A percentile compares a stretch with the other conserved stretches of the same genome.
These are phyloP conservation scores for Medauroidea extradentata DNA, from an alignment of 1,140 invertebrate genomes.

Conservation along the genomic window DNA sequence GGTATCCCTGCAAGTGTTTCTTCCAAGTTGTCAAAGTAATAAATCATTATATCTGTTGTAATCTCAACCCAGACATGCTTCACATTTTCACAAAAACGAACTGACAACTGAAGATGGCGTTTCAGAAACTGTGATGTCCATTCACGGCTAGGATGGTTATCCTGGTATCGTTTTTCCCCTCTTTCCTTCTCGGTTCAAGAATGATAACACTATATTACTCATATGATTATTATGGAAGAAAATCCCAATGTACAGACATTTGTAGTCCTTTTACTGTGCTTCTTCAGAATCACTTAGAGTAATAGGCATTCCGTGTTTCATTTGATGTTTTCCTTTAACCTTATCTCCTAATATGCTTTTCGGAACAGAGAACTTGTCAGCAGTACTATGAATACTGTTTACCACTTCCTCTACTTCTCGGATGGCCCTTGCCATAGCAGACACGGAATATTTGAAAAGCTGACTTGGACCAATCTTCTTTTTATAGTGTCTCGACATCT, in stretches of 20 bases:
- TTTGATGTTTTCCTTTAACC: too few species aligned
- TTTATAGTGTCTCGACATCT: too few species aligned
- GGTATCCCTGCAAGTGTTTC: constrained; percentile 30
- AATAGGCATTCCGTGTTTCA: too few species aligned
- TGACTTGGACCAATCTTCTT: too few species aligned
- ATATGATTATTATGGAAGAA: constrained; percentile 23
- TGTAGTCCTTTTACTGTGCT: neutral
- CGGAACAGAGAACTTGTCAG: too few species aligned
- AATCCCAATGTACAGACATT: constrained; percentile 27
- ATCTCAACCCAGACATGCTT: constrained; percentile 28
- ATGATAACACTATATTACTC: constrained; percentile 27
- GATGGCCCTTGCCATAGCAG: too few species aligned
- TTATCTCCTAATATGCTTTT: too few species aligned
- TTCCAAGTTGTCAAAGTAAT: constrained; percentile 29
- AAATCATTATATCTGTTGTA: constrained; percentile 20
- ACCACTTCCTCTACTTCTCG: too few species aligned
- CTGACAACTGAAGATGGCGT: constrained; percentile 19
- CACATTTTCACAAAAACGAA: constrained; percentile 29
- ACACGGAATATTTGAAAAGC: too few species aligned
- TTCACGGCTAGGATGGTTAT: constrained; percentile 32
- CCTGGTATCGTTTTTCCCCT: constrained; percentile 17
- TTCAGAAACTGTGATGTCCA: constrained; percentile 16
- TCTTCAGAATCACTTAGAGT: constrained; percentile 7
- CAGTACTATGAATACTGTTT: too few species aligned
- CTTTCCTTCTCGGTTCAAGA: constrained; percentile 23